These are phyloP conservation scores for Anoncus sp. DNA, from an alignment of 2,888 invertebrate genomes.

Conservation along the genomic window DNA sequence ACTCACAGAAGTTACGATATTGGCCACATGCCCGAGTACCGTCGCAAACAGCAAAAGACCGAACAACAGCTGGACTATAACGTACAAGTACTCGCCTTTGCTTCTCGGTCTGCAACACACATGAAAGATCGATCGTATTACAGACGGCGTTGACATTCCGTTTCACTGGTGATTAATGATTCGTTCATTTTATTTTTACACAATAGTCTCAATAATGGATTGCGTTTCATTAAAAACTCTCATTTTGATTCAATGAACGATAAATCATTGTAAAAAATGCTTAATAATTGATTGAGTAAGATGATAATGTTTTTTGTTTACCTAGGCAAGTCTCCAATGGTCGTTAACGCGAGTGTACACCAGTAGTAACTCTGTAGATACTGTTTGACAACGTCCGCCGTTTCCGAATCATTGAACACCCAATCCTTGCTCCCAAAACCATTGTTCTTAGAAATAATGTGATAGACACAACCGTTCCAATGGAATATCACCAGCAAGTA, in stretches of 20 bases:
- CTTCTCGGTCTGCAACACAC: conserved; percentile 89
- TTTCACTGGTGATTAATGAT: not conserved
- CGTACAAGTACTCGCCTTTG: conserved; percentile 97
- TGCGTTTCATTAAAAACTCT: not conserved
- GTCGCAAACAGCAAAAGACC: conserved; percentile 98
- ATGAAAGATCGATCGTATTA: conserved; percentile 23
- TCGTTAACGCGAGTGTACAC: conserved; percentile 98
- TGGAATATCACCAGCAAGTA: conserved; percentile 99
- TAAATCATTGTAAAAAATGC: not conserved
- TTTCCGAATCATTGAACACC: conserved; percentile 94
- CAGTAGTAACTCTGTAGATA: conserved; percentile 99
- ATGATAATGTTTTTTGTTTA: conserved; percentile 56
- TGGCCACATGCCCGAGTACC: conserved; percentile 98
- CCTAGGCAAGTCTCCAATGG: conserved; percentile 89
- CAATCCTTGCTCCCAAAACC: conserved; percentile 97
- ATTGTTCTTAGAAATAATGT: conserved; percentile 98
- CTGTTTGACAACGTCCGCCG: conserved; percentile 95
- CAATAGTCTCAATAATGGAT: not conserved
- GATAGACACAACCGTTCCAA: conserved; percentile 99
- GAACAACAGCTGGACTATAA: conserved; percentile 97
- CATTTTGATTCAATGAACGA: not conserved
- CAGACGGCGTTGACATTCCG: not conserved
- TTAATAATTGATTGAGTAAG: not conserved
- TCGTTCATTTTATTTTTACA: not conserved
- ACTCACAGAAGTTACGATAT: conserved; percentile 99